phyloP scores from a whole-genome alignment of 2,888 invertebrate species.

The Lasius fuliginosus region DNA sequence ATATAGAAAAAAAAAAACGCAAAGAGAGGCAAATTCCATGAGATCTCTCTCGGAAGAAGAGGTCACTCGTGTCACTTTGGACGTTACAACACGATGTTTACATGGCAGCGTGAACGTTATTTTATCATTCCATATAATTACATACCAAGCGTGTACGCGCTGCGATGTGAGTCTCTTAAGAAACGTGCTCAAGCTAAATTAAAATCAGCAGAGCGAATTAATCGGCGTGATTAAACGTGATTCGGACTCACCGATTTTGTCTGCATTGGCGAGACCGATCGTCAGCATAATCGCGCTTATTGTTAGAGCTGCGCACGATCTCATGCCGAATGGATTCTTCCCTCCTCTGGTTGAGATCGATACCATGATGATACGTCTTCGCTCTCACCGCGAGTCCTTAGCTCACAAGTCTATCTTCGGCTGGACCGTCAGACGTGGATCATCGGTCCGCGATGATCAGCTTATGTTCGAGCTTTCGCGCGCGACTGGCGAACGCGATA shows the following conservation, averaged over 20 bases:
- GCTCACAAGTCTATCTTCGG: not conserved
- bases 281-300: not conserved
- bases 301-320: not conserved
- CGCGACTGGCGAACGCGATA: constrained; percentile 75
- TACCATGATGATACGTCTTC: not conserved
- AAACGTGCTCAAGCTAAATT: not conserved
- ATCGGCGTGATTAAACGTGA: not conserved
- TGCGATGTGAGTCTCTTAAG: too few relatives aligned
- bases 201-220: not conserved
- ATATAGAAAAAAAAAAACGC: not conserved
- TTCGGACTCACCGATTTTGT: constrained; percentile 19
- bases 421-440: not conserved
- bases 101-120: constrained; percentile 8
- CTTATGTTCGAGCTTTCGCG: constrained; percentile 68
- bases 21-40: not conserved
- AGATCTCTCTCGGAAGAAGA: not conserved
- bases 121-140: constrained; percentile 13
- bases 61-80: constrained; percentile 13
- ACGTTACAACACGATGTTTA: not conserved
- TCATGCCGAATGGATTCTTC: not conserved
- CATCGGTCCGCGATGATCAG: constrained; percentile 53
- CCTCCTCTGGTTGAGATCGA: not conserved
- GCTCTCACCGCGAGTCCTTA: not conserved
- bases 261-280: not conserved
- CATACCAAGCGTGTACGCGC: not conserved